phyloP scores from a whole-genome alignment of 2,888 invertebrate species.

The Pyrrhosoma nymphula region DNA sequence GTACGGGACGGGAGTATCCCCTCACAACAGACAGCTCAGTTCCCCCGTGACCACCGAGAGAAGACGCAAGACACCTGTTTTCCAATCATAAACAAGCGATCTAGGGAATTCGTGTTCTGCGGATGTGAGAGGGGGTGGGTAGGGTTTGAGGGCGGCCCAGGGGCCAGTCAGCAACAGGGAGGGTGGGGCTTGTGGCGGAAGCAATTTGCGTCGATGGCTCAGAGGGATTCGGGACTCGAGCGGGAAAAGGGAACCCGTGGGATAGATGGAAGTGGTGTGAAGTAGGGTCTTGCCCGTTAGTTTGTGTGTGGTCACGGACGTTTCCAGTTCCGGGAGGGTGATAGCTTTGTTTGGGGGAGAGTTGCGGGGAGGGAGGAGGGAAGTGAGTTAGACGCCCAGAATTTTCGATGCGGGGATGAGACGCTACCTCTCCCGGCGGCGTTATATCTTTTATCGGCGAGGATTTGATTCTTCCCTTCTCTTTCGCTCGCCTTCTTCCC shows the following conservation, averaged over 20 bases:
- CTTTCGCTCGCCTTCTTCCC: not conserved
- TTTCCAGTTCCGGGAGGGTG: too few relatives aligned
- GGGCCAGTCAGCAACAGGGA: too few relatives aligned
- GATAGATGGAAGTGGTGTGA: not conserved
- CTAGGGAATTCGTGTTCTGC: not conserved
- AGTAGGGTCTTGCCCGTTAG: not conserved
- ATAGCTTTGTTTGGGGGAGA: too few relatives aligned
- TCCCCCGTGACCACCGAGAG: not conserved
- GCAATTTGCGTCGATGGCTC: not conserved
- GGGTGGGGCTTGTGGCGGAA: not conserved
- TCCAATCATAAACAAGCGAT: conserved; percentile 19
- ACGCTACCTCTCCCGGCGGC: too few relatives aligned
- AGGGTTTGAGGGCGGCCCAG: not conserved
- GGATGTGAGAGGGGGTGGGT: not conserved
- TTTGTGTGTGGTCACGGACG: not conserved
- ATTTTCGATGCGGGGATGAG: too few relatives aligned
- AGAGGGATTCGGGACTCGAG: not conserved
- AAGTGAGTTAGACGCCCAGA: too few relatives aligned
- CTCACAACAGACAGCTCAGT: too few relatives aligned
- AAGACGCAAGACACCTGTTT: conserved; percentile 19
- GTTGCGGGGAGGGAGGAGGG: too few relatives aligned
- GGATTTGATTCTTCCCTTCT: too few relatives aligned
- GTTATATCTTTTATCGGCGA: not conserved
- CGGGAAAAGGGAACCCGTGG: not conserved
- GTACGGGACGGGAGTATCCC: too few relatives aligned